phyloP scores from a whole-genome alignment of 1,140 invertebrate species.

The Papilio glaucus region DNA sequence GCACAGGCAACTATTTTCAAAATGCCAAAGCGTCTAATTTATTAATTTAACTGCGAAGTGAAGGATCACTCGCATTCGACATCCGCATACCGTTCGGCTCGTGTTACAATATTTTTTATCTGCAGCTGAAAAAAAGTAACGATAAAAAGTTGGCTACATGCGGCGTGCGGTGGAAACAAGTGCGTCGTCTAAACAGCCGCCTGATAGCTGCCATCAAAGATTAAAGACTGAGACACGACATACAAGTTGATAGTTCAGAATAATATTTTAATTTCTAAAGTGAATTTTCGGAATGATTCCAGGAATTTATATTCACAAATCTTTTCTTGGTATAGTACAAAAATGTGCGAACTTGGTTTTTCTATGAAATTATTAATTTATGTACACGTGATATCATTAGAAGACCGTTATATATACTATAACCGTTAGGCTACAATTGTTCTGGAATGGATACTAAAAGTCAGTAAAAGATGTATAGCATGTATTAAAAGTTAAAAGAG shows the following conservation, averaged over 20 bases:
- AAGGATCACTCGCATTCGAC: slow-evolving; percentile 50
- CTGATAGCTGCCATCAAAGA: slow-evolving; percentile 48
- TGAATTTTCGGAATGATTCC: no score
- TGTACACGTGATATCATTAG: no score
- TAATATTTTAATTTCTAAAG: no score
- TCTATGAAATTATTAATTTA: no score
- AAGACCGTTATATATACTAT: no score
- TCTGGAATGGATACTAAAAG: no score
- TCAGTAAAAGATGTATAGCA: no score
- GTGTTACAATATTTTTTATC: slow-evolving; percentile 66
- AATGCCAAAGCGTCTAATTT: slow-evolving; percentile 46
- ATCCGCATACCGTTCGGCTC: slow-evolving; percentile 74
- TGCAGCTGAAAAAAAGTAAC: slow-evolving; percentile 48
- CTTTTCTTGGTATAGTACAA: no score
- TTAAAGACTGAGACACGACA: slow-evolving; percentile 38
- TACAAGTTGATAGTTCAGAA: background rate
- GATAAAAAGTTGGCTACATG: slow-evolving; percentile 66
- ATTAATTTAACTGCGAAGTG: slow-evolving; percentile 46
- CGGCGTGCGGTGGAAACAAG: slow-evolving; percentile 56
- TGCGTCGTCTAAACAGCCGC: slow-evolving; percentile 50
- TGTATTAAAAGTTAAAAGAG: no score
- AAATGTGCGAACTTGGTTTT: no score
- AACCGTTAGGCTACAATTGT: no score
- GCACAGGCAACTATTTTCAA: slow-evolving; percentile 21
- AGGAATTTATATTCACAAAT: no score